Conservation (phyloP, 92 coral and sea anemone species). For the Isaurus tuberculatus region DNA sequence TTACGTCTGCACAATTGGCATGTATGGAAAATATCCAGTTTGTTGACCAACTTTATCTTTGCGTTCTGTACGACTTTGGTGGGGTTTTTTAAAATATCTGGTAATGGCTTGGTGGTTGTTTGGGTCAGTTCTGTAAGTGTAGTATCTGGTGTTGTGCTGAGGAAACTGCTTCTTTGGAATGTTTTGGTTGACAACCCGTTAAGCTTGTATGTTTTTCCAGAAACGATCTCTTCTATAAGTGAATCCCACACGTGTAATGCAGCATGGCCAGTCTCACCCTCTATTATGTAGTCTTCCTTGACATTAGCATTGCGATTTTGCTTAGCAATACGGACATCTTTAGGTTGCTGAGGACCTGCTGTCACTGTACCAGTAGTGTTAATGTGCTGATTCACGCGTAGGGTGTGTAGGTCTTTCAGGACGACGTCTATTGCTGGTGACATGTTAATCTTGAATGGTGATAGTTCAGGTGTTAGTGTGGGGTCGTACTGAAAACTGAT, state of each 20-base stretch:
- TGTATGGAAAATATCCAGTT: background rate
- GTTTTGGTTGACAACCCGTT: background rate
- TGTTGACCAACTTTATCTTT: slow-evolving; percentile 3
- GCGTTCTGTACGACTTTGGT: slow-evolving; percentile 6
- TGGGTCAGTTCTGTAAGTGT: background rate
- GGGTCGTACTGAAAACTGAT: slow-evolving; percentile 1
- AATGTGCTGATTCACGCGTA: background rate
- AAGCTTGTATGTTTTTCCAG: background rate
- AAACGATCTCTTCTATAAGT: background rate
- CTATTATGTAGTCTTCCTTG: background rate
- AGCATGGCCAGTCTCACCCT: background rate
- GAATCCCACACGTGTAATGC: background rate
- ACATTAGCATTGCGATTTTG: background rate
- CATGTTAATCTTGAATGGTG: background rate
- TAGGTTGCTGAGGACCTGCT: background rate
- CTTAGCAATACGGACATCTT: background rate
- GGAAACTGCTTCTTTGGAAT: background rate
- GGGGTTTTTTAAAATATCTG: background rate
- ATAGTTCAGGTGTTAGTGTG: background rate
- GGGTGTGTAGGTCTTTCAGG: background rate
- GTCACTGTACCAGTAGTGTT: background rate
- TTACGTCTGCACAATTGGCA: background rate
- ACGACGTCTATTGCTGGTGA: background rate
- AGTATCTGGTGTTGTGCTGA: slow-evolving; percentile 1
- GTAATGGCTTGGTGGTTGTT: background rate